Base-by-base conservation (phyloP, 2,888 invertebrate species). In the Scrobipalpa atriplicella region DNA sequence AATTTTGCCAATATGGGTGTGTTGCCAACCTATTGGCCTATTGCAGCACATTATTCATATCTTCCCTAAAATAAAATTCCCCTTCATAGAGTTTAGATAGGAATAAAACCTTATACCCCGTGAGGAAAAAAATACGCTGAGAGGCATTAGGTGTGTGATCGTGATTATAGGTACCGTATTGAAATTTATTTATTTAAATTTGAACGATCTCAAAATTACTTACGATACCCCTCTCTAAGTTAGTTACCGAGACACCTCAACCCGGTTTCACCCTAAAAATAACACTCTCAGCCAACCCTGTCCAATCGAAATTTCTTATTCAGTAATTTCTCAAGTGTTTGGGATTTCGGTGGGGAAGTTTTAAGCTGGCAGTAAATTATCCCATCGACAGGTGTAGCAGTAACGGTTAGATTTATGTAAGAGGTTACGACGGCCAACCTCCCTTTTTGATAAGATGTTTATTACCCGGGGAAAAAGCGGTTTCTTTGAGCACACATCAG, bases 311-410 rank as follows among this genome's bases (percentile, higher is more conserved):
- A 89, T 88, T 89, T 86, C 90, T 89, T 88, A 91, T 90, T 91
- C 89, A 89, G 89, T 89, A 89, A 89, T 89, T 91, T 89, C 89
- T 88, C 85, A 89, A 89, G 90, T 90, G 90, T 90, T 90, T 87
- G 89, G 89, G 86, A 89, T 91, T 91, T 90, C 81, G 80, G 72
- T 38, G 77, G 78, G 84, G 85, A 91, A 92, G 88, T 92, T 92
- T 92, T 91, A 90, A 92, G 90, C 88, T 83, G 79, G 87, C 86
- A 89, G 89, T 92, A 92, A 92, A 92, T 92, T 92, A 92, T 91
- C 90, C 89, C 81, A 86, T 90, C 89, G 92, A 91, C 92, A 92
- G 92, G 92, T 92, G 87, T 89, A 89, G 90, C 87, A 86, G 92
- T 92, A 90, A 90, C 91, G 89, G 90, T 81, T 90, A 92, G 92